Conservation (phyloP, 2,888 invertebrate species). For the Cheilosia soror region DNA sequence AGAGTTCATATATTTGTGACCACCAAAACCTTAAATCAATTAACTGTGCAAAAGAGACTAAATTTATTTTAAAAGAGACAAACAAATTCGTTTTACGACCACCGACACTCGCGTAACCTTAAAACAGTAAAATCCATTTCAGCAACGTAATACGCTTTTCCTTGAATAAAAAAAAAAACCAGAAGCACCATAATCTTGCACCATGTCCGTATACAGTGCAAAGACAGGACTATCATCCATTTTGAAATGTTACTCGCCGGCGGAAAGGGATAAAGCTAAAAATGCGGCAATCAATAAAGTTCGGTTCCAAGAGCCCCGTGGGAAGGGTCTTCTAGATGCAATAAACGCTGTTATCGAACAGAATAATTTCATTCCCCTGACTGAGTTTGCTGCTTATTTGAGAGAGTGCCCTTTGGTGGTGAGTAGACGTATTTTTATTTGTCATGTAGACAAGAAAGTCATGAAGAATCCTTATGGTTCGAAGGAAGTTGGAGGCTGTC, state of each 20-base stretch:
- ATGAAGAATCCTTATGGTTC: too few relatives aligned
- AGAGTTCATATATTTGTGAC: background rate
- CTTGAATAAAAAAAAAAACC: background rate
- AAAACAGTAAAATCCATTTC: conserved; percentile 14
- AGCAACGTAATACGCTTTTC: conserved; percentile 38
- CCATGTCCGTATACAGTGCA: conserved; percentile 80
- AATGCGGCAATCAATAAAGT: conserved; percentile 81
- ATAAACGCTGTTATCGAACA: conserved; percentile 78
- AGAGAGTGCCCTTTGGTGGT: conserved; percentile 78
- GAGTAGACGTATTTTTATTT: conserved; percentile 67
- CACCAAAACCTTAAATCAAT: background rate
- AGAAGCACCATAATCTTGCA: conserved; percentile 13
- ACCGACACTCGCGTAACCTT: conserved; percentile 41
- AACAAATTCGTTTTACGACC: background rate
- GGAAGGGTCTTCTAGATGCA: conserved; percentile 78
- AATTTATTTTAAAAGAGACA: background rate
- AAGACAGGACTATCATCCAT: conserved; percentile 81
- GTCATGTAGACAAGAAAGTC: background rate
- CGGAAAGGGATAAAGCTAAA: conserved; percentile 81
- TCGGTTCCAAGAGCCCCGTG: conserved; percentile 80
- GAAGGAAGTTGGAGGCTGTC: too few relatives aligned
- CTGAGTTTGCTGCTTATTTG: conserved; percentile 80
- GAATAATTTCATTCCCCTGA: conserved; percentile 78
- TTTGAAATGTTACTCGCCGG: conserved; percentile 79
- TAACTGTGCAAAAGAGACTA: conserved; percentile 4